Percentiles rank a stretch among this genome's conserved stretches.
Evolutionary conservation across 2,113 vertebrate species (phyloP).

Genomic region (human): GRCh38 chr16:88304501-88305000

Average conservation of each 20-base stretch:
- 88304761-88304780: slow-evolving; percentile 39
- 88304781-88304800: not conserved
- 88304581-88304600: slow-evolving; percentile 44
- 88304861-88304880: not conserved
- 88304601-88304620: slow-evolving; percentile 57
- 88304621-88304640: not conserved
- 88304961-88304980: slow-evolving; percentile 39
- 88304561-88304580: not conserved
- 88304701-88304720: not conserved
- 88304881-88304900: not conserved
- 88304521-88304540: not conserved
- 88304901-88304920: not conserved
- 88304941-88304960: slow-evolving; percentile 58
- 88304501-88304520: not conserved
- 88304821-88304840: not conserved
- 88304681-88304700: slow-evolving; percentile 3
- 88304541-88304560: not conserved
- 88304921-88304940: not conserved
- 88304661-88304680: not conserved
- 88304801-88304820: not conserved
- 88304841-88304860: not conserved
- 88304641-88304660: slow-evolving; percentile 27
- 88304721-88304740: slow-evolving; percentile 63
- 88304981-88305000: slow-evolving; percentile 59
- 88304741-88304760: slow-evolving; percentile 55